Evolutionary conservation across 2,113 vertebrate genomes (phyloP).

Genomic region (Paratilapia polleni): DNA sequence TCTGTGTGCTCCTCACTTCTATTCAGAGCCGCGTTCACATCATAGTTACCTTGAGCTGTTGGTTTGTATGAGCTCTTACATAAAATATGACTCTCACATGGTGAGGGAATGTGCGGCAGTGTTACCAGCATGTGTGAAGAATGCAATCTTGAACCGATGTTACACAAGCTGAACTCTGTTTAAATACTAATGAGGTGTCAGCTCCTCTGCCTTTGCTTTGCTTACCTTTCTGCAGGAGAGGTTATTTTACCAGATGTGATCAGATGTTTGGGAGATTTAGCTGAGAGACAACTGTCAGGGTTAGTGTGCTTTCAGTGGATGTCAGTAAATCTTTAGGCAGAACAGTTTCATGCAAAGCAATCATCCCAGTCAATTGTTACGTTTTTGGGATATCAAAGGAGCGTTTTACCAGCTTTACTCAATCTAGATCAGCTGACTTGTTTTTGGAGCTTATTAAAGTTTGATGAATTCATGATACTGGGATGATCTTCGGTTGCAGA

Average conservation of each 20-base stretch:
- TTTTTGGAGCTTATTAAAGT: not conserved
- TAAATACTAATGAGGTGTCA: conserved; percentile 19
- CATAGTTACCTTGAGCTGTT: conserved; percentile 41
- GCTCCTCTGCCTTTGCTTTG: not conserved
- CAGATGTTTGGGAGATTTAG: not conserved
- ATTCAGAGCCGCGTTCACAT: not conserved
- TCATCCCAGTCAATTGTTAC: not conserved
- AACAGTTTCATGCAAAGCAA: not conserved
- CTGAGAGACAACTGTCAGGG: not conserved
- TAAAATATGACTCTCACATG: conserved; percentile 65
- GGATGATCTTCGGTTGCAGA: not conserved
- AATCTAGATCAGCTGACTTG: not conserved
- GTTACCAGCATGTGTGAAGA: conserved; percentile 38
- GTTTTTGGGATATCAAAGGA: not conserved
- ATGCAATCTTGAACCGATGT: conserved; percentile 37
- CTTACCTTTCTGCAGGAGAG: not conserved
- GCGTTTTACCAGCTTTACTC: not conserved
- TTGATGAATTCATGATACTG: not conserved
- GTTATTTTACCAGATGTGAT: not conserved
- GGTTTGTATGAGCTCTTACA: conserved; percentile 58
- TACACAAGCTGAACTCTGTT: conserved; percentile 48
- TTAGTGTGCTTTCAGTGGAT: not conserved
- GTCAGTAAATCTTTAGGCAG: not conserved
- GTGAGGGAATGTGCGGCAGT: conserved; percentile 41
- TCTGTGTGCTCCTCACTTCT: not conserved